phyloP scores from a whole-genome alignment of 2,797 vertebrate genomes.

The Lutjanus campechanus region DNA sequence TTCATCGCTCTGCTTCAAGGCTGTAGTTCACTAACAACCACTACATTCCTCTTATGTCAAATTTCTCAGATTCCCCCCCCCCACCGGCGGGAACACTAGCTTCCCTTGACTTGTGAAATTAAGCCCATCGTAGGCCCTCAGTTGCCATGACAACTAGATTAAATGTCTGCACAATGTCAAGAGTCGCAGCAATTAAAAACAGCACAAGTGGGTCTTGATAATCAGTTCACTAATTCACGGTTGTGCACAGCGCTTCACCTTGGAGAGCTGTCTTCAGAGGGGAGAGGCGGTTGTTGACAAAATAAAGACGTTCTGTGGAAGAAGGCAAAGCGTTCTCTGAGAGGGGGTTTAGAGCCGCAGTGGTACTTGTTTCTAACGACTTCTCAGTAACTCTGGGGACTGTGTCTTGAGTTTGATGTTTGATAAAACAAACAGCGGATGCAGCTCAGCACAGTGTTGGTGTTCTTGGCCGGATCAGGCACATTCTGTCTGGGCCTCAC shows the following conservation, averaged over 20 bases:
- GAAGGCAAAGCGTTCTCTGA: slow-evolving; percentile 1
- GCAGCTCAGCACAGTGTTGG: slow-evolving; percentile 8
- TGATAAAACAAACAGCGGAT: slow-evolving; percentile 40
- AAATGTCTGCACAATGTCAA: slow-evolving; percentile 47
- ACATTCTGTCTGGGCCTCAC: slow-evolving; percentile 22
- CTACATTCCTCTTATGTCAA: slow-evolving; percentile 49
- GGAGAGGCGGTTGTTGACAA: slow-evolving; percentile 42
- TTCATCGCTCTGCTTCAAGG: slow-evolving; percentile 28
- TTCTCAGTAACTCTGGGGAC: slow-evolving; percentile 33
- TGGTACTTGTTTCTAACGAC: slow-evolving; percentile 28
- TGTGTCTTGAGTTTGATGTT: slow-evolving; percentile 36
- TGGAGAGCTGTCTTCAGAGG: slow-evolving; percentile 12
- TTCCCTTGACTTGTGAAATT: slow-evolving; percentile 53
- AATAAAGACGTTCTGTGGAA: slow-evolving; percentile 29
- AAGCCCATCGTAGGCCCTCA: slow-evolving; percentile 26
- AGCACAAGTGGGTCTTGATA: slow-evolving; percentile 14
- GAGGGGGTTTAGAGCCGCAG: not conserved
- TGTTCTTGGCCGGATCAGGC: slow-evolving; percentile 41
- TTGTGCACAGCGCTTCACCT: slow-evolving; percentile 23
- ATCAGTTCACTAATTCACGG: slow-evolving; percentile 34
- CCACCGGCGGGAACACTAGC: slow-evolving; percentile 36
- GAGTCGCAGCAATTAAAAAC: slow-evolving; percentile 52
- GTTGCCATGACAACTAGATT: slow-evolving; percentile 67
- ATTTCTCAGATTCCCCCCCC: slow-evolving; percentile 48
- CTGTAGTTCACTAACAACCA: slow-evolving; percentile 10